phyloP scores from a whole-genome alignment of 2,113 vertebrate species.

The Platycercus adscitus region DNA sequence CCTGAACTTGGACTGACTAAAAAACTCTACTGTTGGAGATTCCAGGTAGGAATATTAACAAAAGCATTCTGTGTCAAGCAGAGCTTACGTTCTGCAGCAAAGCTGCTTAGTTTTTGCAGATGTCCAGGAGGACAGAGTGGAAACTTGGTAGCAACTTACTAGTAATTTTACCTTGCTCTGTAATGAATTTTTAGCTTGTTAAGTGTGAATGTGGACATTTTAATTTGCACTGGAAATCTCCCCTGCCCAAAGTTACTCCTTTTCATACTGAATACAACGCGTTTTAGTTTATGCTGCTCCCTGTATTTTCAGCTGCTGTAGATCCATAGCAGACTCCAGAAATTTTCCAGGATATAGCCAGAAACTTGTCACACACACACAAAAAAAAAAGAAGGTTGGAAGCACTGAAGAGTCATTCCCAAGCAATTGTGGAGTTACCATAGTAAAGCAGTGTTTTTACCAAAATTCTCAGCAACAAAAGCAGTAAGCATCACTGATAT shows the following conservation, averaged over 20 bases:
- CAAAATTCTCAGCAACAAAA: slow-evolving; percentile 23
- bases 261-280: background rate
- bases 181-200: background rate
- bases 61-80: background rate
- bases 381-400: background rate
- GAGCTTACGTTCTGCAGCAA: background rate
- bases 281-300: background rate
- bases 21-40: background rate
- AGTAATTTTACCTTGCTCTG: background rate
- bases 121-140: background rate
- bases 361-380: background rate
- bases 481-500: background rate
- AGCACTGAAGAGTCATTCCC: background rate
- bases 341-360: background rate
- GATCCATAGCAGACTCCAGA: background rate
- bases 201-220: background rate
- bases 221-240: background rate
- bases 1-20: background rate
- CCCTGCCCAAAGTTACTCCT: background rate
- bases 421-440: background rate
- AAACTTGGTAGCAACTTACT: background rate
- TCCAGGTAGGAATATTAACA: background rate
- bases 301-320: background rate
- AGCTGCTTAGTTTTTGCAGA: background rate
- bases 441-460: slow-evolving; percentile 26